Conservation (phyloP, 2,797 vertebrate genomes). For the Cuculus canorus region DNA sequence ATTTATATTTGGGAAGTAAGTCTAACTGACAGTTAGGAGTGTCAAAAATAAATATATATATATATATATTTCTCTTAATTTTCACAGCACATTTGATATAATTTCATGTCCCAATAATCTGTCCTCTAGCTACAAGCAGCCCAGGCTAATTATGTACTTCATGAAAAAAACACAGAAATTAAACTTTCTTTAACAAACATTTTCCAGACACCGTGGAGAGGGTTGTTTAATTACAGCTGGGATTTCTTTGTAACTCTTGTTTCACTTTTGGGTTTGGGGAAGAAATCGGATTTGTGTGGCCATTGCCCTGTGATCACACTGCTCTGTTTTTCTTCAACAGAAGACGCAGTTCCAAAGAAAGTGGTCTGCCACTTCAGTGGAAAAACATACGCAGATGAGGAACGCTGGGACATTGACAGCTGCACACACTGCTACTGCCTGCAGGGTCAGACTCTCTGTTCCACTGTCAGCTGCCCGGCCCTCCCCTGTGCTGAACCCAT, state of each 20-base stretch:
- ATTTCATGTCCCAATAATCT: not conserved
- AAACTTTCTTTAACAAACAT: not conserved
- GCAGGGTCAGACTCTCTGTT: slow-evolving; percentile 91
- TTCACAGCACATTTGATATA: not conserved
- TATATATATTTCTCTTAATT: not conserved
- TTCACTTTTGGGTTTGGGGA: not conserved
- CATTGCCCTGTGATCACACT: not conserved
- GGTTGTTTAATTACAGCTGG: not conserved
- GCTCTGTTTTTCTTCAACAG: slow-evolving; percentile 65
- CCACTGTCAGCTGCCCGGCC: slow-evolving; percentile 89
- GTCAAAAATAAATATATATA: too few relatives aligned
- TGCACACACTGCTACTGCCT: slow-evolving; percentile 93
- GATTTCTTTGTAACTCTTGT: not conserved
- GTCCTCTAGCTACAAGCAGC: not conserved
- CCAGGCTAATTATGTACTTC: not conserved
- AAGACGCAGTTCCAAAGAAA: slow-evolving; percentile 83
- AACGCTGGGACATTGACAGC: slow-evolving; percentile 91
- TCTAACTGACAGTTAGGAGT: not conserved
- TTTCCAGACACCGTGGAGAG: not conserved
- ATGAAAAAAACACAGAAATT: not conserved
- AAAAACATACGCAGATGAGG: slow-evolving; percentile 86
- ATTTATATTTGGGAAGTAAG: not conserved
- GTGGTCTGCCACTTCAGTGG: slow-evolving; percentile 88
- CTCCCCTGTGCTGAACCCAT: slow-evolving; percentile 84
- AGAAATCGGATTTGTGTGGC: not conserved